Base-by-base conservation (phyloP, 2,797 vertebrate genomes). In the Sandelia bainsii region DNA sequence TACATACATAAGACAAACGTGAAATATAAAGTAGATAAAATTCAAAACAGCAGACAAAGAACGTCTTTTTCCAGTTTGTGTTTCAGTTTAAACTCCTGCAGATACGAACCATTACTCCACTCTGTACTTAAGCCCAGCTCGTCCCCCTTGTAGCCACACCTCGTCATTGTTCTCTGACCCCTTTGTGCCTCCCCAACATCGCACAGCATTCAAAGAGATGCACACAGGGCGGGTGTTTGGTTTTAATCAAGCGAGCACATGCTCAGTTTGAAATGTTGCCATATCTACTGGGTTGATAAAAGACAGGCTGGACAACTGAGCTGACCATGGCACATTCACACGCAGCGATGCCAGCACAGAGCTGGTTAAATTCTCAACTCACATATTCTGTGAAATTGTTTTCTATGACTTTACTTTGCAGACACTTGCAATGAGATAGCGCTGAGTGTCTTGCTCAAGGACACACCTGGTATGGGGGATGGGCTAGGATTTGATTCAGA, bases 221-320 rank as follows among this genome's bases (percentile, higher is more conserved):
- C 22, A 57, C 44, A 4, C 22, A 12, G 51, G 9, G 11, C 4
- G 9, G n/a, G 6, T 2, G 6, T 32, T 59, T 19, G 53, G 7
- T 57, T 85, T 48, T 57, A 76, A 81, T 84, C 70, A 81, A 45
- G 39, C 25, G 1, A 69, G n/a, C 72, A 87, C 57, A 75, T 77
- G 77, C 48, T 77, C 42, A 0, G 39, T 68, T 77, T 81, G 82
- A 73, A 62, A 13, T 29, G 0, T 45, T 17, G 66, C 80, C 80
- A 79, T 52, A 20, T 68, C 6, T 7, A 62, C 63, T 76, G 62
- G 16, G 5, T 51, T 14, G 83, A 72, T 74, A 23, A 20, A 75
- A 78, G 62, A 34, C 69, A 62, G 79, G 63, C 16, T 0, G 29
- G 53, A 58, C 58, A 25, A 25, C 27, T 58, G 40, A 3, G 23